phyloP scores from a whole-genome alignment of 92 coral and sea anemone genomes.

The Palythoa heliodiscus region DNA sequence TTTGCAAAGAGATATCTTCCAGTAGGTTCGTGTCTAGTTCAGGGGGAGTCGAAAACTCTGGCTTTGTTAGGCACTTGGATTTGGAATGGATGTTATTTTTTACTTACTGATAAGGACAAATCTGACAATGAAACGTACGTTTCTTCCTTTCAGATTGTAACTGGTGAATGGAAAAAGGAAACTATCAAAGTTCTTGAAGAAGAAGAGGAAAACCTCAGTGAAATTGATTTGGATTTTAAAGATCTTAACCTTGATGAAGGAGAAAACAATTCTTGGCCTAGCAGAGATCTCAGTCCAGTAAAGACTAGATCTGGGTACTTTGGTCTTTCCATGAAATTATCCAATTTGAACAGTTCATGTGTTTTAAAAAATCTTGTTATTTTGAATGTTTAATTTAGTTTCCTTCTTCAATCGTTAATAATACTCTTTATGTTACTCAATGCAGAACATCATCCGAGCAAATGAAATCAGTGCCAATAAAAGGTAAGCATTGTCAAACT shows the following conservation, averaged over 20 bases:
- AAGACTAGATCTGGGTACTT: slow-evolving; percentile 17
- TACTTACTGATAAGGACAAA: not conserved
- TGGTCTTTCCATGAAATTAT: not conserved
- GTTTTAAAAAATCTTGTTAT: not conserved
- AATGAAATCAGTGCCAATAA: not conserved
- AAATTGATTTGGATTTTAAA: slow-evolving; percentile 44
- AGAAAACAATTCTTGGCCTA: not conserved
- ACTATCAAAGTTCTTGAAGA: slow-evolving; percentile 34
- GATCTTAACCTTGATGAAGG: slow-evolving; percentile 16
- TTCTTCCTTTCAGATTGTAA: slow-evolving; percentile 15
- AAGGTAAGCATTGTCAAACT: not conserved
- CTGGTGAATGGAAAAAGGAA: slow-evolving; percentile 14
- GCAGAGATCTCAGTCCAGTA: slow-evolving; percentile 3
- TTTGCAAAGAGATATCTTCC: no score
- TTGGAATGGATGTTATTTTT: not conserved
- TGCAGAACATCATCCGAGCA: slow-evolving; percentile 13
- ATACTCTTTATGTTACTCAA: not conserved
- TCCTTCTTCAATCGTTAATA: no score
- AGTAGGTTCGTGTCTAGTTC: no score
- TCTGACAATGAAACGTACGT: not conserved
- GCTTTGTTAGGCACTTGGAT: no score
- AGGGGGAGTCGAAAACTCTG: no score
- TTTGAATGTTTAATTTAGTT: not conserved
- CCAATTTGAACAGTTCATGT: not conserved
- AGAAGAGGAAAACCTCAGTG: slow-evolving; percentile 66